Conservation (phyloP, 2,888 invertebrate genomes). For the Pterobdella sp. region DNA sequence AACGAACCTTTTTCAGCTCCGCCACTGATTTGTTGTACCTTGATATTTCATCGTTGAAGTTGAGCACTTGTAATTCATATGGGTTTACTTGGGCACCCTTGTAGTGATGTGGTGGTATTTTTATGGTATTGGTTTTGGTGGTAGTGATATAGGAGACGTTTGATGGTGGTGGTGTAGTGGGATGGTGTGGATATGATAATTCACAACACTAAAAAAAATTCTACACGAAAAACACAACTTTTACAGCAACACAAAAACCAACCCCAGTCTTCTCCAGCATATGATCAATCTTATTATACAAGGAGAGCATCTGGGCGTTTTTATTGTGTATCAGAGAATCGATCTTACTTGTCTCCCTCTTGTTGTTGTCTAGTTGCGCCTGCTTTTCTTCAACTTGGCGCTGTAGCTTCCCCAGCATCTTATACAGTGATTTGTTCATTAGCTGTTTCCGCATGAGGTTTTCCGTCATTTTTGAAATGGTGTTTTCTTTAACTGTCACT, state of each 20-base stretch:
- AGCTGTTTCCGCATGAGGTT: background rate
- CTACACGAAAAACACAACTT: background rate
- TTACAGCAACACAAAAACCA: background rate
- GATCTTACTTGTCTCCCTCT: background rate
- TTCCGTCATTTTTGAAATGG: background rate
- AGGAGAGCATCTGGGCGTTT: slow-evolving; percentile 20
- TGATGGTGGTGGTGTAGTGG: background rate
- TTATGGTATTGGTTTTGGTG: background rate
- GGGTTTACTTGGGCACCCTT: slow-evolving; percentile 25
- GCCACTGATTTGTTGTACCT: background rate
- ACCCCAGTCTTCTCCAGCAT: slow-evolving; percentile 21
- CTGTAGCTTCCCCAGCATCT: background rate
- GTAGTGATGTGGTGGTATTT: background rate
- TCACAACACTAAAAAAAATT: background rate
- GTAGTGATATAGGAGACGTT: background rate
- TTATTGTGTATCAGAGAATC: slow-evolving; percentile 18
- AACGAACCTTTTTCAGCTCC: slow-evolving; percentile 15
- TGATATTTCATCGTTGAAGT: slow-evolving; percentile 20
- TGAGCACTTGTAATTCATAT: slow-evolving; percentile 20
- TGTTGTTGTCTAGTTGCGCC: background rate
- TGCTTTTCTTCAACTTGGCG: background rate
- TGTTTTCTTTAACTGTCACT: slow-evolving; percentile 15
- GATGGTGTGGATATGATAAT: background rate
- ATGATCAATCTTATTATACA: slow-evolving; percentile 15
- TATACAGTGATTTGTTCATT: slow-evolving; percentile 15